A percentile compares a stretch with the other conserved stretches of the same genome.
Evolutionary conservation across 2,797 vertebrate genomes (phyloP).

Genomic region (Ceryle rudis): DNA sequence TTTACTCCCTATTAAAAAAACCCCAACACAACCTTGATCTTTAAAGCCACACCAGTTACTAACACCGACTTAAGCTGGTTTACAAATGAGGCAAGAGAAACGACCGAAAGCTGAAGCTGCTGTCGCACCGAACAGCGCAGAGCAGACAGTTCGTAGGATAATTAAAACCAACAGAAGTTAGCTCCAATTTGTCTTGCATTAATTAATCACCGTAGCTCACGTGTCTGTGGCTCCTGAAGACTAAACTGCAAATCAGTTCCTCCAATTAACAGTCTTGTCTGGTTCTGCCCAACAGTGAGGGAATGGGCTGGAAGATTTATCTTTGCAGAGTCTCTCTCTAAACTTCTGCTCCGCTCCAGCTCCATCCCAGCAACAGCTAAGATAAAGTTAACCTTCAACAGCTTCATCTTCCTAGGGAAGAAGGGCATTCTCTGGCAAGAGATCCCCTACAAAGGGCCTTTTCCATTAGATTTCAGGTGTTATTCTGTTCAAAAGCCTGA

Average conservation of each 20-base stretch:
- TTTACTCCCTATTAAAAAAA: not conserved
- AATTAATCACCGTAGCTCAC: not conserved
- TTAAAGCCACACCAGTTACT: not conserved
- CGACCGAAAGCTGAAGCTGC: not conserved
- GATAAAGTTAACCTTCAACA: not conserved
- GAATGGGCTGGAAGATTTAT: not conserved
- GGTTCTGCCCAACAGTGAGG: not conserved
- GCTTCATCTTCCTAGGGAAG: not conserved
- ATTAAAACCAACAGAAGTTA: not conserved
- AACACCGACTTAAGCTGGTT: not conserved
- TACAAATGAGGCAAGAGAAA: not conserved
- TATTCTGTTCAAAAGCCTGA: not conserved
- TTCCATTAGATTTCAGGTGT: not conserved
- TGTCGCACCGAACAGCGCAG: not conserved
- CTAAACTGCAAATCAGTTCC: not conserved
- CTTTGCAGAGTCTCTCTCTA: not conserved
- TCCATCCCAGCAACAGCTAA: not conserved
- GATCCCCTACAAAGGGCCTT: not conserved
- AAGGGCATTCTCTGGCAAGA: not conserved
- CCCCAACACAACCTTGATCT: not conserved
- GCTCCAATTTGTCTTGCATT: not conserved
- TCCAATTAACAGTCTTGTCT: fast-evolving
- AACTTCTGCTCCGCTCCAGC: not conserved
- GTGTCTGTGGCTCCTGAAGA: not conserved
- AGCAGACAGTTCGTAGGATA: not conserved